A percentile compares a stretch with the other conserved stretches of the same genome.
Conservation (phyloP, 2,113 vertebrate species). For the Ivindomyrus marchei region DNA sequence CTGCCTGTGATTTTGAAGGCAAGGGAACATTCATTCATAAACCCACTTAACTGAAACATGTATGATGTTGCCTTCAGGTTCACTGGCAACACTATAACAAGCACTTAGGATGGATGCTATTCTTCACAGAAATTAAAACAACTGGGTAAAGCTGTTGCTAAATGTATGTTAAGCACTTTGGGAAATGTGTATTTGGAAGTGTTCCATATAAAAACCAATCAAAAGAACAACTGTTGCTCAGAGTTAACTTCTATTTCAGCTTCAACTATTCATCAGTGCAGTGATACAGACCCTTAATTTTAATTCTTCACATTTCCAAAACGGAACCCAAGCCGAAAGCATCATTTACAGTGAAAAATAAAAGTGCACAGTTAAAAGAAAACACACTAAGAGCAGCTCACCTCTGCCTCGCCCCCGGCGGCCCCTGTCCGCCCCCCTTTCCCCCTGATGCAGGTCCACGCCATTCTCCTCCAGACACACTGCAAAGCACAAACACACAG, state of each 20-base stretch:
- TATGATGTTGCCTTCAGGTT: neutral
- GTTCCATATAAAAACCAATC: neutral
- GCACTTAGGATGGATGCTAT: neutral
- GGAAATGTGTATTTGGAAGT: neutral
- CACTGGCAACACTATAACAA: neutral
- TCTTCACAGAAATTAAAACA: neutral
- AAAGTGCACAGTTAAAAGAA: neutral
- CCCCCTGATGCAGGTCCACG: constrained; percentile 74
- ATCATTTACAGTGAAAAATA: neutral
- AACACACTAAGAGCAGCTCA: constrained; percentile 42
- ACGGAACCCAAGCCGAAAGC: neutral
- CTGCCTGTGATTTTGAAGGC: neutral
- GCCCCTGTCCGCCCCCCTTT: constrained; percentile 74
- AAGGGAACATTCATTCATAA: neutral
- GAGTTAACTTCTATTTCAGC: neutral
- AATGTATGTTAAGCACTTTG: neutral
- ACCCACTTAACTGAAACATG: neutral
- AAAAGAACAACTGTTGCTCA: neutral
- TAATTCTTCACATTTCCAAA: neutral
- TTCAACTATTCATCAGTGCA: neutral
- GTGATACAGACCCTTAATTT: neutral
- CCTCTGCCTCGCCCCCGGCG: constrained; percentile 82
- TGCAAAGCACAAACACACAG: constrained; percentile 37
- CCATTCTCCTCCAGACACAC: constrained; percentile 87
- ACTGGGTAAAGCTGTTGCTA: neutral